A percentile compares a stretch with the other conserved stretches of the same genome.
These are phyloP conservation scores for Trisateles emortualis DNA, from an alignment of 2,888 invertebrate species.

Conservation along the genomic window DNA sequence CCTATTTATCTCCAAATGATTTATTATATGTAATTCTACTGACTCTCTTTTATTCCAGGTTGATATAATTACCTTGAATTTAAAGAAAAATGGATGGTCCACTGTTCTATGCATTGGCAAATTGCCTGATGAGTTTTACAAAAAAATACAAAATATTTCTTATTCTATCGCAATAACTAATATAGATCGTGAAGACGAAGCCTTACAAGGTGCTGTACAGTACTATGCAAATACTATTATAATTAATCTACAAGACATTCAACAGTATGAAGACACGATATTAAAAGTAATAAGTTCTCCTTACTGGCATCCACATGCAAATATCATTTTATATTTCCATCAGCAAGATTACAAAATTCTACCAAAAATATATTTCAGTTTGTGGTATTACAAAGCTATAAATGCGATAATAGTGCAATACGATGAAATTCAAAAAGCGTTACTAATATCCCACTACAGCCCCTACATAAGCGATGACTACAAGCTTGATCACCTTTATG, in stretches of 20 bases:
- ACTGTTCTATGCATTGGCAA: slow-evolving; percentile 65
- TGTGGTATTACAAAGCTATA: slow-evolving; percentile 69
- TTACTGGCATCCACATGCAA: slow-evolving; percentile 71
- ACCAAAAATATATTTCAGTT: slow-evolving; percentile 66
- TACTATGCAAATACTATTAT: slow-evolving; percentile 65
- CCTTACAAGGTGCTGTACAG: slow-evolving; percentile 59
- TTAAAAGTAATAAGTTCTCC: slow-evolving; percentile 53
- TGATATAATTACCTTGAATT: slow-evolving; percentile 58
- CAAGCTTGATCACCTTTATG: slow-evolving; percentile 53
- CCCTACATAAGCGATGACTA: slow-evolving; percentile 63
- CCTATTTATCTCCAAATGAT: too few species aligned
- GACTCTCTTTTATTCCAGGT: slow-evolving; percentile 53
- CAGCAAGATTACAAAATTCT: slow-evolving; percentile 43
- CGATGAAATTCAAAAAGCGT: slow-evolving; percentile 47
- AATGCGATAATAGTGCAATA: slow-evolving; percentile 66
- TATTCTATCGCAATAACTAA: slow-evolving; percentile 58
- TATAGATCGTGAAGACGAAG: slow-evolving; percentile 52
- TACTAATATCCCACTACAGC: slow-evolving; percentile 58
- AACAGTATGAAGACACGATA: slow-evolving; percentile 64
- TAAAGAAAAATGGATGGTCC: slow-evolving; percentile 67
- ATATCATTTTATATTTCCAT: slow-evolving; percentile 67
- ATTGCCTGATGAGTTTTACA: slow-evolving; percentile 63
- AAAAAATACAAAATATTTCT: slow-evolving; percentile 48
- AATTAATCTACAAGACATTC: slow-evolving; percentile 56
- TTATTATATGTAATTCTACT: too few species aligned